Conservation (phyloP, 2,888 invertebrate species). For the Spialia ferax region DNA sequence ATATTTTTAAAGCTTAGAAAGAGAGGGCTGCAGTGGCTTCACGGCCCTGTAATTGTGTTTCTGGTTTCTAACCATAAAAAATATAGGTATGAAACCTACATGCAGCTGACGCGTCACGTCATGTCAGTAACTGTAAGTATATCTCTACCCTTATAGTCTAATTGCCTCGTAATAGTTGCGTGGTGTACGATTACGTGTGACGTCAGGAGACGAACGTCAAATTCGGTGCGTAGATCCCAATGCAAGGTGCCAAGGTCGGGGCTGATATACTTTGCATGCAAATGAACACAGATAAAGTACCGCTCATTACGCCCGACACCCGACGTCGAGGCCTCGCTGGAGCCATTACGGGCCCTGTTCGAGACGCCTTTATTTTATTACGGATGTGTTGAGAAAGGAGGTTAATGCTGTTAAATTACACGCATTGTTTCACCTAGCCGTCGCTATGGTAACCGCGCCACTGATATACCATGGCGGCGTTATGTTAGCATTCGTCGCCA, state of each 20-base stretch:
- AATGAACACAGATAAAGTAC: constrained; percentile 82
- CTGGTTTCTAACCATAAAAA: no score
- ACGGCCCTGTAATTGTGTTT: no score
- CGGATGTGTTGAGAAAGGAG: constrained; percentile 78
- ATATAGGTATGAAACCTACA: no score
- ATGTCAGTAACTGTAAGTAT: no score
- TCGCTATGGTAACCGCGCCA: constrained; percentile 60
- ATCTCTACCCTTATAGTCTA: constrained; percentile 29
- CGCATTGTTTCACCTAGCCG: constrained; percentile 77
- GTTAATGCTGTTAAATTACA: constrained; percentile 78
- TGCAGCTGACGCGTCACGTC: no score
- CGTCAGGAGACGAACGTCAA: constrained; percentile 58
- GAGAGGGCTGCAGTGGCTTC: no score
- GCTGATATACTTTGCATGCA: constrained; percentile 77
- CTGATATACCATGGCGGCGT: constrained; percentile 12
- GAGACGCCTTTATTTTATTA: constrained; percentile 78
- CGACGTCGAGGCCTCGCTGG: constrained; percentile 64
- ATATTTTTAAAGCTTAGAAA: no score
- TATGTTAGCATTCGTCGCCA: constrained; percentile 17
- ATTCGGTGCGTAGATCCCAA: constrained; percentile 65
- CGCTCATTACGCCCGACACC: constrained; percentile 77
- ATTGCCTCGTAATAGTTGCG: constrained; percentile 16
- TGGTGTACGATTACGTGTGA: constrained; percentile 52
- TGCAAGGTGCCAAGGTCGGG: constrained; percentile 81
- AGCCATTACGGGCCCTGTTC: constrained; percentile 71